These are phyloP conservation scores for Pangasianodon hypophthalmus DNA, from an alignment of 2,113 vertebrate genomes.

Conservation along the genomic window DNA sequence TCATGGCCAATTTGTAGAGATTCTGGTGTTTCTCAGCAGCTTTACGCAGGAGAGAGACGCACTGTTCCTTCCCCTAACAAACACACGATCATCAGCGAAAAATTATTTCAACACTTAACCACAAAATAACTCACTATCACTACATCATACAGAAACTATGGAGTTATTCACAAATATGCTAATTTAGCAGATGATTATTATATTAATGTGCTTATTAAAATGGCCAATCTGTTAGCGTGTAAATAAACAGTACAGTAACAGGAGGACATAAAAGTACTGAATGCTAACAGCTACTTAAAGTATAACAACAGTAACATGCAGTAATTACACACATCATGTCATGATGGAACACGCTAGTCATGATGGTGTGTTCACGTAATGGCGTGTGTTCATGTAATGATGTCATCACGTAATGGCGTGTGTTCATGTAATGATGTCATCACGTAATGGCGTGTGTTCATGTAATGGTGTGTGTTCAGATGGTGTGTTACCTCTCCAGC, in stretches of 20 bases:
- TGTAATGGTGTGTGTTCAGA: background rate
- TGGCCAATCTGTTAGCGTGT: background rate
- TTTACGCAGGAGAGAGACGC: conserved; percentile 68
- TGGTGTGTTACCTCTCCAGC: conserved; percentile 64
- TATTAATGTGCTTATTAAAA: background rate
- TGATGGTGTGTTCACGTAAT: background rate
- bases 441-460: background rate
- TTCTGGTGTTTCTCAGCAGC: conserved; percentile 83
- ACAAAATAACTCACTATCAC: background rate
- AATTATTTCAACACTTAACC: background rate
- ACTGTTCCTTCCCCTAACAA: conserved; percentile 70
- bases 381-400: too few relatives aligned
- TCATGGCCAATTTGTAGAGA: conserved; percentile 84
- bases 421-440: conserved; percentile 13
- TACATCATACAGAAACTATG: background rate
- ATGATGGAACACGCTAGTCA: too few relatives aligned
- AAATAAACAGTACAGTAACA: background rate
- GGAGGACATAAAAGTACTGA: background rate
- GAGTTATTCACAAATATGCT: too few relatives aligned
- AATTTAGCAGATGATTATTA: background rate
- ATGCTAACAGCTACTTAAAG: background rate
- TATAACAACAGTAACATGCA: too few relatives aligned
- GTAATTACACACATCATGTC: too few relatives aligned
- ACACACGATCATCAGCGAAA: background rate
- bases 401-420: background rate